These are phyloP conservation scores for Morone saxatilis DNA, from an alignment of 2,113 vertebrate species.

Conservation along the genomic window DNA sequence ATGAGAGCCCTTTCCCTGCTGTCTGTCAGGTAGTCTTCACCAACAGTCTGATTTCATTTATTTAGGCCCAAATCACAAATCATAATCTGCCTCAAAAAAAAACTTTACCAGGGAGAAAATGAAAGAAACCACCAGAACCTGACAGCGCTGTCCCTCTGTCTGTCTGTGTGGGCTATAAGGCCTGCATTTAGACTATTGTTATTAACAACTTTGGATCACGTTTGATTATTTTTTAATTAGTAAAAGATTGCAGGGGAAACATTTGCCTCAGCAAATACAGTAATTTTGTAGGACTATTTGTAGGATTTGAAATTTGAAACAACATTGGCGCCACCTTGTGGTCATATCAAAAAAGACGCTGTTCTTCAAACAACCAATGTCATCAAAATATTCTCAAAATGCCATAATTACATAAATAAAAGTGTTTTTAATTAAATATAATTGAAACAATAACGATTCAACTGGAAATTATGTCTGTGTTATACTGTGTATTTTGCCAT, in stretches of 20 bases:
- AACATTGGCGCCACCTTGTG: neutral
- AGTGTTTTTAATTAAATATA: neutral
- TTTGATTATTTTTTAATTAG: too few relatives aligned
- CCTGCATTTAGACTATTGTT: neutral
- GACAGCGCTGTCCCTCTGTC: too few relatives aligned
- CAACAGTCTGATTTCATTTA: neutral
- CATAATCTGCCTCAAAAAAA: too few relatives aligned
- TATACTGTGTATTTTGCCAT: too few relatives aligned
- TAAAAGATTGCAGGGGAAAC: too few relatives aligned
- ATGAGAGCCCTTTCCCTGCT: slow-evolving; percentile 96
- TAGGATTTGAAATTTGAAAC: neutral
- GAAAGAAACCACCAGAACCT: too few relatives aligned
- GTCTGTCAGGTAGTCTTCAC: slow-evolving; percentile 80
- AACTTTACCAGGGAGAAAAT: too few relatives aligned
- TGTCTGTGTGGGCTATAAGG: neutral
- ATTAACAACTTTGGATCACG: neutral
- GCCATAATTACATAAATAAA: neutral
- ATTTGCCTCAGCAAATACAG: too few relatives aligned
- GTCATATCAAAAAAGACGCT: neutral
- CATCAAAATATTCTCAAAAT: neutral
- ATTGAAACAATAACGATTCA: neutral
- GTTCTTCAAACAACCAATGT: neutral
- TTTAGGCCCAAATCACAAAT: too few relatives aligned
- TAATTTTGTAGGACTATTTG: neutral
- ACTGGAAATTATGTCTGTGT: neutral